These are phyloP conservation scores for Cyphomyrus plagiostoma DNA, from an alignment of 2,113 vertebrate genomes.

Conservation along the genomic window DNA sequence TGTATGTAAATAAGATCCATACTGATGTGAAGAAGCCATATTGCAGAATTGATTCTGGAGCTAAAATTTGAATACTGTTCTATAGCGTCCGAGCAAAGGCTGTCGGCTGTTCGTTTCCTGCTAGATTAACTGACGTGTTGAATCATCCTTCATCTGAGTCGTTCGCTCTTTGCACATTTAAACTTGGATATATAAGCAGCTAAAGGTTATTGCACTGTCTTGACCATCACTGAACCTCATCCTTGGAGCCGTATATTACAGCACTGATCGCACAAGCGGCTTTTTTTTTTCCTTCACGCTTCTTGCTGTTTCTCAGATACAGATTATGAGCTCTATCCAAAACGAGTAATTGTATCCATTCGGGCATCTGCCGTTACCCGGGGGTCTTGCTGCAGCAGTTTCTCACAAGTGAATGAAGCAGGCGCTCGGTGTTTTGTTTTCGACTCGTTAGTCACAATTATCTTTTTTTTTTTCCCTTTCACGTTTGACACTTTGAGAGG, in stretches of 20 bases:
- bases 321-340: constrained; percentile 20
- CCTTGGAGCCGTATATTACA: neutral
- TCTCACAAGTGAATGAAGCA: neutral
- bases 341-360: neutral
- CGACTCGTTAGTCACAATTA: neutral
- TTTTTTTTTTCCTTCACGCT: neutral
- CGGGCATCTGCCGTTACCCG: neutral
- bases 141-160: neutral
- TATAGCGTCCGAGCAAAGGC: neutral
- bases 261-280: neutral
- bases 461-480: no score
- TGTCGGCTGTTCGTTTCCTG: neutral
- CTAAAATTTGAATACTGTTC: neutral
- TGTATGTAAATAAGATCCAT: neutral
- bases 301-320: neutral
- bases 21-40: neutral
- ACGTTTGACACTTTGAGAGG: neutral
- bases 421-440: neutral
- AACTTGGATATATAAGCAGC: neutral
- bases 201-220: neutral
- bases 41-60: neutral
- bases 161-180: neutral
- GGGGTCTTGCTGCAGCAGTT: neutral
- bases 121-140: neutral
- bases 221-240: neutral